Conservation (phyloP, 2,888 invertebrate species). For the Acheta domesticus region DNA sequence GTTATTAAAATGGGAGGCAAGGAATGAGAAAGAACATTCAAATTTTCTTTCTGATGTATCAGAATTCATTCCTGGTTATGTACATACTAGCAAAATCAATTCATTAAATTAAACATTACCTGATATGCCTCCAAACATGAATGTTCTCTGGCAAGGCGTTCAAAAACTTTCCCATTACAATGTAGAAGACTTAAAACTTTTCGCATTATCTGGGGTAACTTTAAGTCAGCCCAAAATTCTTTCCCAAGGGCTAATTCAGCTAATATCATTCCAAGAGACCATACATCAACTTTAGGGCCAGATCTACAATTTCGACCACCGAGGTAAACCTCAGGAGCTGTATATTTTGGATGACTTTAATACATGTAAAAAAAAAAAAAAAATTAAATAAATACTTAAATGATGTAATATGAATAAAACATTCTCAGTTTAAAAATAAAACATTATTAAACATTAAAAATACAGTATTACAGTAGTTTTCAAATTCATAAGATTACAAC, state of each 20-base stretch:
- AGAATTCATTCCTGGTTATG: too few relatives aligned
- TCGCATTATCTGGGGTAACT: slow-evolving; percentile 69
- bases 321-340: slow-evolving; percentile 77
- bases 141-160: slow-evolving; percentile 76
- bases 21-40: too few relatives aligned
- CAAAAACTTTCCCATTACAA: slow-evolving; percentile 56
- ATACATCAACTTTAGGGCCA: slow-evolving; percentile 82
- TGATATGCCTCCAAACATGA: slow-evolving; percentile 59
- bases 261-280: slow-evolving; percentile 90
- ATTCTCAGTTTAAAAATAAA: too few relatives aligned
- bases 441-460: too few relatives aligned
- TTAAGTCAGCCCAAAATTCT: slow-evolving; percentile 68
- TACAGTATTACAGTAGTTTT: too few relatives aligned
- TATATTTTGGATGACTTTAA: slow-evolving; percentile 69
- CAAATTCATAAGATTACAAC: too few relatives aligned
- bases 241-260: slow-evolving; percentile 71
- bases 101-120: slow-evolving; percentile 46
- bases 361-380: slow-evolving; percentile 33
- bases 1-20: too few relatives aligned
- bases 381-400: neutral
- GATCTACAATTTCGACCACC: slow-evolving; percentile 53
- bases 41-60: too few relatives aligned
- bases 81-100: neutral
- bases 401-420: too few relatives aligned
- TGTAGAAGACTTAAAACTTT: slow-evolving; percentile 72